phyloP scores from a whole-genome alignment of 1,140 invertebrate species.

The Aphaenogaster ashmeadi region DNA sequence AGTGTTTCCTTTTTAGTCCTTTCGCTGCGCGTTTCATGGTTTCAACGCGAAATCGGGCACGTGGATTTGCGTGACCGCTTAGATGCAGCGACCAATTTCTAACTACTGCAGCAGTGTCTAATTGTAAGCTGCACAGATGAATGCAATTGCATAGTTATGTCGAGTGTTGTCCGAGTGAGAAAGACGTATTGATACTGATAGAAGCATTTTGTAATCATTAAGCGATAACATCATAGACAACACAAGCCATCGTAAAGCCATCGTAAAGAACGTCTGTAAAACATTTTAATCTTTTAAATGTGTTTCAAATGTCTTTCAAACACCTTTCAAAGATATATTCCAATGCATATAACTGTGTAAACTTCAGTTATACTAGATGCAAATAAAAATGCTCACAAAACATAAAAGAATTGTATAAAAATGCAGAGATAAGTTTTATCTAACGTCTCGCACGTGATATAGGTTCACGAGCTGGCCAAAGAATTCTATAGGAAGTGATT shows the following conservation, averaged over 20 bases:
- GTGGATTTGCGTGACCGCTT: neutral
- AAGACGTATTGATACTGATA: conserved; percentile 2
- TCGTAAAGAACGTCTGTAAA: conserved; percentile 8
- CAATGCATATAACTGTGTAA: neutral
- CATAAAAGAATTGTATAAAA: neutral
- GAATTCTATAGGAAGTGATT: conserved; percentile 68
- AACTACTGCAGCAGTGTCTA: neutral
- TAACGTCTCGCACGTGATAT: neutral
- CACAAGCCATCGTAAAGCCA: neutral
- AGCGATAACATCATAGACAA: conserved; percentile 9
- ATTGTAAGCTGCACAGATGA: neutral
- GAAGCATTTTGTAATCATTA: conserved; percentile 22
- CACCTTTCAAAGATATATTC: neutral
- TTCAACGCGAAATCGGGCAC: conserved; percentile 42
- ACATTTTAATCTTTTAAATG: conserved; percentile 16
- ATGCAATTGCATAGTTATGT: conserved; percentile 10
- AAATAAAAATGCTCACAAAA: neutral
- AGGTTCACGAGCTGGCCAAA: neutral
- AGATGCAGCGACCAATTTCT: neutral
- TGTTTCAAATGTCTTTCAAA: neutral
- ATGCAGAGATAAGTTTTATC: conserved; percentile 3
- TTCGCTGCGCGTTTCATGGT: conserved; percentile 51
- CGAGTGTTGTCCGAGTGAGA: neutral
- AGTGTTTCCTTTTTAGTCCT: conserved; percentile 72
- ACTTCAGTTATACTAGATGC: neutral